Conservation (phyloP, 2,797 vertebrate genomes). For the Toxotes lorentzi region DNA sequence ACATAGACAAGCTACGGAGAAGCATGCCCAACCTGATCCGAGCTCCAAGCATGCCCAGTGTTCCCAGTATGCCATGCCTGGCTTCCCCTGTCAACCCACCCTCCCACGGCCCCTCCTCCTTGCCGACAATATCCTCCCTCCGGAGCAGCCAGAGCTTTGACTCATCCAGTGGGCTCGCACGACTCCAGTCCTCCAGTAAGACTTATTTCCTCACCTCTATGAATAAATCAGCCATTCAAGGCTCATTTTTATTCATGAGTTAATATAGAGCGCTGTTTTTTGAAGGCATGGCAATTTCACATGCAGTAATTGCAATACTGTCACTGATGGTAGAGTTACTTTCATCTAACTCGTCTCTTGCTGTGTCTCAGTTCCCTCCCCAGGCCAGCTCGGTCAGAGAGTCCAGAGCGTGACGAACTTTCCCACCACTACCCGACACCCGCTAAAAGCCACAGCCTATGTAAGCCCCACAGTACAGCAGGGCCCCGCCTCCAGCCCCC, state of each 20-base stretch:
- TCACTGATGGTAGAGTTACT: neutral
- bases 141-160: slow-evolving; percentile 98
- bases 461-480: slow-evolving; percentile 98
- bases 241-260: slow-evolving; percentile 18
- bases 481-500: slow-evolving; percentile 81
- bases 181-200: slow-evolving; percentile 96
- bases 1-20: slow-evolving; percentile 93
- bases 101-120: slow-evolving; percentile 84
- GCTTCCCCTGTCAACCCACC: slow-evolving; percentile 79
- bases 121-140: slow-evolving; percentile 86
- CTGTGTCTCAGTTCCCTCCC: slow-evolving; percentile 92
- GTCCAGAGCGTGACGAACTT: slow-evolving; percentile 96
- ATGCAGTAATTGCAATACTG: neutral
- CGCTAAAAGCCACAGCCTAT: slow-evolving; percentile 96
- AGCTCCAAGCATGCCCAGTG: slow-evolving; percentile 95
- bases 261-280: neutral
- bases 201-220: slow-evolving; percentile 26
- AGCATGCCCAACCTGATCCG: slow-evolving; percentile 98
- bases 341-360: slow-evolving; percentile 17
- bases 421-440: slow-evolving; percentile 87
- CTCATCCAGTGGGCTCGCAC: slow-evolving; percentile 91
- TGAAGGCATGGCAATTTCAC: neutral
- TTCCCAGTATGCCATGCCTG: slow-evolving; percentile 90
- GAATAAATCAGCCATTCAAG: slow-evolving; percentile 23
- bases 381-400: slow-evolving; percentile 93